Evolutionary conservation across 2,888 invertebrate species (phyloP).

Genomic region (Drosophila subquinaria): DNA sequence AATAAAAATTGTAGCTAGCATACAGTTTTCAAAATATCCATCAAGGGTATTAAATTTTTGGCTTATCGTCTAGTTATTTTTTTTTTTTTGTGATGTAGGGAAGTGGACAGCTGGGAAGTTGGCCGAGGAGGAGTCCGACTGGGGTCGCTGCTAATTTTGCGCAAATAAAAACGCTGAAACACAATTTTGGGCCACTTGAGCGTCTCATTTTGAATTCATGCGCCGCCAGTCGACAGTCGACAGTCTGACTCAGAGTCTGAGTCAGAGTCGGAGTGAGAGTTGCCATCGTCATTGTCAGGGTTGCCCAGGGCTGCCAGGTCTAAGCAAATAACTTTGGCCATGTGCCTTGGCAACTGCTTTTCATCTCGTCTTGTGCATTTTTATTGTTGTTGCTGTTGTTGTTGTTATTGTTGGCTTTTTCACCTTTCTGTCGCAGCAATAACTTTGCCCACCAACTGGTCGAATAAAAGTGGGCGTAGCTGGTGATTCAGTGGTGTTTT

Average conservation of each 20-base stretch:
- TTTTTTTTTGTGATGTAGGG: background rate
- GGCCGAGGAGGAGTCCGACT: background rate
- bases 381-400: background rate
- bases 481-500: conserved; percentile 6
- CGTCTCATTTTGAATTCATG: conserved; percentile 79
- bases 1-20: too few species aligned
- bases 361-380: conserved; percentile 32
- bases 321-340: conserved; percentile 73
- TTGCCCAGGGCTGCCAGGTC: conserved; percentile 44
- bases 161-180: conserved; percentile 76
- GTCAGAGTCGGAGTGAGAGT: background rate
- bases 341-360: conserved; percentile 56
- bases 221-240: conserved; percentile 45
- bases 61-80: background rate
- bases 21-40: too few species aligned
- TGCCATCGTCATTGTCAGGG: background rate
- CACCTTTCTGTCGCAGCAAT: conserved; percentile 63
- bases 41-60: too few species aligned
- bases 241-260: background rate
- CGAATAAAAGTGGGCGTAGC: conserved; percentile 6
- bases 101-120: background rate
- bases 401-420: conserved; percentile 38
- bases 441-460: conserved; percentile 65
- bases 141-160: conserved; percentile 68
- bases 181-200: conserved; percentile 71